Base-by-base conservation (phyloP, 2,113 vertebrate genomes). In the Tinamus guttatus region DNA sequence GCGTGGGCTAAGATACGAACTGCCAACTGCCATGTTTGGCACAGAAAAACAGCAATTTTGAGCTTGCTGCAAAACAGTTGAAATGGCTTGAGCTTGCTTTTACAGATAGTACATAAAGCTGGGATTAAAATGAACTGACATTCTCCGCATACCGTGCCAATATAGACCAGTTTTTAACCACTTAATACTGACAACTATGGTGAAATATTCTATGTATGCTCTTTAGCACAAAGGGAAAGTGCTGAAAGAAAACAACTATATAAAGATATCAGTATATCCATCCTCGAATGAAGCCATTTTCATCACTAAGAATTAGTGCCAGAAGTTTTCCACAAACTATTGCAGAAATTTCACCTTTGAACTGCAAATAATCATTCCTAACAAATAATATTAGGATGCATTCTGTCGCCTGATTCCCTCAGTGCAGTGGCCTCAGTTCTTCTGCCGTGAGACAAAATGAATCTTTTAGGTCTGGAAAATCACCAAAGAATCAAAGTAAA, bases 141-240 rank as follows among this genome's bases (percentile, higher is more conserved):
- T 93, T 95, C 52, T 77, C 79, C 67, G 58, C 59, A 40, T 32
- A 32, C 70, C 80, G 49, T 89, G 71, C 67, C 91, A 94, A 85
- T 52, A 54, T 2, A 68, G 32, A 87, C 5, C 22, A 60, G n/a
- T 85, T 95, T 95, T 81, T 41, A 77, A 90, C 63, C 10, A 24
- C 45, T 67, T 83, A 60, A 14, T 63, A 64, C 13, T 32, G 51
- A 43, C 19, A 49, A 9, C 28, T 51, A 11, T 1, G 1, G 27
- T 34, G 56, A 87, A 65, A 19, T 21, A 11, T 30, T 93, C 24
- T 67, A 47, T 36, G 13, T 0, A 0, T 17, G 43, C 43, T 13
- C 59, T 88, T 71, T 18, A 79, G 13, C 18, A 78, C 21, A 38
- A 77, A 63, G 40, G 13, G 5, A 41, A 92, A 79, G 32, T 16